phyloP scores from a whole-genome alignment of 2,113 vertebrate genomes.

The Hemichromis elongatus region DNA sequence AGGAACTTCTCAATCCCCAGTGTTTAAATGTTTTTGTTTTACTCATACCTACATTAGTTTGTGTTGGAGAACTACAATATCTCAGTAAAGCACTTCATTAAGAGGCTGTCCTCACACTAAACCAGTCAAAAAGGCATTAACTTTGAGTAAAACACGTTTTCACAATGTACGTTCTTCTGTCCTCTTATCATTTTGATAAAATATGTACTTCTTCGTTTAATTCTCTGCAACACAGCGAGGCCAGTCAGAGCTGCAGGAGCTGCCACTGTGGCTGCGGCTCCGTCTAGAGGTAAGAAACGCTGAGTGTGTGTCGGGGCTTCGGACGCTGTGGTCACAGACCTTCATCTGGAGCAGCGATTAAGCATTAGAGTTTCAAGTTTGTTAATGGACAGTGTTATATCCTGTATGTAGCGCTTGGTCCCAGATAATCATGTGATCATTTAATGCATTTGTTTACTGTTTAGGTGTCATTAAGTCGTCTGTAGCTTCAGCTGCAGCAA shows the following conservation, averaged over 20 bases:
- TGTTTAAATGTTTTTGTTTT: fast-evolving
- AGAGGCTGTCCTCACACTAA: fast-evolving
- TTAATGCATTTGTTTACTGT: fast-evolving
- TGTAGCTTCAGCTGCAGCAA: constrained; percentile 30
- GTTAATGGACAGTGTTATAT: not conserved
- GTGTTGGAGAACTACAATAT: not conserved
- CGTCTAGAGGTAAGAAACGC: constrained; percentile 62
- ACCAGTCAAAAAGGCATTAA: not conserved
- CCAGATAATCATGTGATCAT: not conserved
- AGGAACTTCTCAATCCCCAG: not conserved
- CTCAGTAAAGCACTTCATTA: fast-evolving
- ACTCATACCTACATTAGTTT: not conserved
- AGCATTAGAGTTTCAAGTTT: not conserved
- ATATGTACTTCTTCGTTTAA: not conserved
- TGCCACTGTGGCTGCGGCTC: constrained; percentile 67
- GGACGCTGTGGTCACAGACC: not conserved
- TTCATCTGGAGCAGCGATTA: not conserved
- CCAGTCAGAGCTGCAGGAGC: constrained; percentile 42
- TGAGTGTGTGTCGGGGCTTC: fast-evolving
- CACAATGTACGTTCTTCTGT: fast-evolving
- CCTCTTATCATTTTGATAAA: not conserved
- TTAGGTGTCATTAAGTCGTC: constrained; percentile 49
- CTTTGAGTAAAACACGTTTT: fast-evolving
- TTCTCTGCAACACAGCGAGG: constrained; percentile 23
- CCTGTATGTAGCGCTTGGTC: not conserved